Evolutionary conservation across 2,888 invertebrate species (phyloP).

Genomic region (Pherbina coryleti): DNA sequence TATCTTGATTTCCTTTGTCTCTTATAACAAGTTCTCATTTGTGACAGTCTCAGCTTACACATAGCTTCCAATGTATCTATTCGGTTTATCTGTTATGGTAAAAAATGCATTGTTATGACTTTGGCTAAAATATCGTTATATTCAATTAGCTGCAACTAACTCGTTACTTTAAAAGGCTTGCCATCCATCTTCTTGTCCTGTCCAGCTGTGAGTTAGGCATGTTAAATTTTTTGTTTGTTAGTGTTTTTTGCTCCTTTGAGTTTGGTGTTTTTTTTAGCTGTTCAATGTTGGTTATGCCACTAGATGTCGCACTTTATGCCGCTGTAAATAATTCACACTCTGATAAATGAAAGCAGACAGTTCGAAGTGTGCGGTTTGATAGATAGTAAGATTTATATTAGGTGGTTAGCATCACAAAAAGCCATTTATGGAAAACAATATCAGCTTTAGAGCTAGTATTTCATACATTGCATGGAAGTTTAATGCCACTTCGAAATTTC

Average conservation of each 20-base stretch:
- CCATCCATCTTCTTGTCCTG: slow-evolving; percentile 10
- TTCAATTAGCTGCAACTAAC: slow-evolving; percentile 26
- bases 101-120: slow-evolving; percentile 14
- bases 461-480: neutral
- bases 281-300: neutral
- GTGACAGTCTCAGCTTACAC: neutral
- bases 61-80: neutral
- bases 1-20: neutral
- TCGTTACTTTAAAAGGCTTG: slow-evolving; percentile 7
- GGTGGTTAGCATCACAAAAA: neutral
- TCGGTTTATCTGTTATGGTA: slow-evolving; percentile 3
- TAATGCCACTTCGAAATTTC: neutral
- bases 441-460: neutral
- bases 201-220: slow-evolving; percentile 9
- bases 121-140: slow-evolving; percentile 20
- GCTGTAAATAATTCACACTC: slow-evolving; percentile 19
- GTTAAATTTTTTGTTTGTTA: neutral
- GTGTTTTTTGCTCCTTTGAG: neutral
- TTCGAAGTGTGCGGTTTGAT: slow-evolving; percentile 14
- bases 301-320: slow-evolving; percentile 1
- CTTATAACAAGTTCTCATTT: slow-evolving; percentile 25
- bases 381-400: slow-evolving; percentile 19
- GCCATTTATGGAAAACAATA: neutral
- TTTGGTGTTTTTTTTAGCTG: neutral
- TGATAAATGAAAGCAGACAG: slow-evolving; percentile 4